These are phyloP conservation scores for Erebia ligea DNA, from an alignment of 2,888 invertebrate species.

Conservation along the genomic window DNA sequence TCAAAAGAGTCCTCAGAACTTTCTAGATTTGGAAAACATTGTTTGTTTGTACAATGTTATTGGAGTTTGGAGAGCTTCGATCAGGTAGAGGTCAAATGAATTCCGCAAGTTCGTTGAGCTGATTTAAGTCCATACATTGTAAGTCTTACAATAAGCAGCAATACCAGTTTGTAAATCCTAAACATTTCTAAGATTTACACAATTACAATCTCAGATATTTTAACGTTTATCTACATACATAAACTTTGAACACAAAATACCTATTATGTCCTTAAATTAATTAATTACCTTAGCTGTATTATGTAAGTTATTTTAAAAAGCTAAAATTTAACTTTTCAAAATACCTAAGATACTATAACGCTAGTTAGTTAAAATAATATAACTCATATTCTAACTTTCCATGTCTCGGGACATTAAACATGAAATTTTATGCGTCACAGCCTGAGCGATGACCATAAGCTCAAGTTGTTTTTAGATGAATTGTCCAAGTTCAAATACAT, in stretches of 20 bases:
- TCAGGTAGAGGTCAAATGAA: conserved; percentile 10
- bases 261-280: neutral
- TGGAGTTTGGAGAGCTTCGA: neutral
- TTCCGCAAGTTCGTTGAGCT: conserved; percentile 18
- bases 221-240: neutral
- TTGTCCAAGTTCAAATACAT: conserved; percentile 3
- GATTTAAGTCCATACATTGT: conserved; percentile 10
- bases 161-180: neutral
- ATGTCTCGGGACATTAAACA: neutral
- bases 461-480: conserved; percentile 17
- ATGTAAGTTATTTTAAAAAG: neutral
- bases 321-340: neutral
- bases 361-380: neutral
- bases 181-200: neutral
- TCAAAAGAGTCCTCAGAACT: neutral
- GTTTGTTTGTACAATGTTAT: neutral
- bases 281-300: neutral
- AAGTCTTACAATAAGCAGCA: neutral
- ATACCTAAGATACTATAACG: neutral
- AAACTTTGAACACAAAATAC: neutral
- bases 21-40: neutral
- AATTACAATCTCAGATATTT: neutral
- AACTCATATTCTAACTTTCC: neutral
- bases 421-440: neutral
- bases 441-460: conserved; percentile 12